Conservation (phyloP, 2,113 vertebrate species). For the Pedetes capensis region DNA sequence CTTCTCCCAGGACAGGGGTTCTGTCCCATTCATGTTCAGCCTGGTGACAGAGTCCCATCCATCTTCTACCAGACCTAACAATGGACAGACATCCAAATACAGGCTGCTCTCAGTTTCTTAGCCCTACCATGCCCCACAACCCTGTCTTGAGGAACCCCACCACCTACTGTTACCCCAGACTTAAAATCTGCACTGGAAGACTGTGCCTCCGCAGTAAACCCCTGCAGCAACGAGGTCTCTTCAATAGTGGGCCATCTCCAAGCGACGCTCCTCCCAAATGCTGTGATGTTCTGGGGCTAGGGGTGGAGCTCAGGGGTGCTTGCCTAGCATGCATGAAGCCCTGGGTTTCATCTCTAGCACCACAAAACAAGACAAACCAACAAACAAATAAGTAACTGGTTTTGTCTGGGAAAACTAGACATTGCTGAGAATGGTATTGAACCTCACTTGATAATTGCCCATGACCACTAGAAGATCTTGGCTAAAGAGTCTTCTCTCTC, state of each 20-base stretch:
- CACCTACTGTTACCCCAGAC: neutral
- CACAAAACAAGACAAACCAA: too few relatives aligned
- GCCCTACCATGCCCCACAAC: rapidly evolving
- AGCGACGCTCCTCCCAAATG: neutral
- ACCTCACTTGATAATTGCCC: neutral
- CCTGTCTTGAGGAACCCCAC: neutral
- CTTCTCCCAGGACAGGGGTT: neutral
- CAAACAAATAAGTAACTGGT: neutral
- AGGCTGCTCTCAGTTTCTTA: neutral
- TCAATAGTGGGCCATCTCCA: neutral
- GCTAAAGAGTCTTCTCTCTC: neutral
- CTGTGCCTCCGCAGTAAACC: neutral
- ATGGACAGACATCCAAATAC: neutral
- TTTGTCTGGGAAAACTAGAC: neutral
- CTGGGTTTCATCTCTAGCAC: neutral
- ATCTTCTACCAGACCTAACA: neutral
- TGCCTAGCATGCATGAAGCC: neutral
- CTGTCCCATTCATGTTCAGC: neutral
- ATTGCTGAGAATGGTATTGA: neutral
- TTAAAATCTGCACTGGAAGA: neutral
- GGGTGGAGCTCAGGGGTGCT: neutral
- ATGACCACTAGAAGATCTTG: neutral
- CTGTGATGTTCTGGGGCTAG: neutral
- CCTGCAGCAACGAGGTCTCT: neutral
- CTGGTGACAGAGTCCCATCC: neutral